Base-by-base conservation (phyloP, 2,113 vertebrate genomes). In the Laticauda colubrina region DNA sequence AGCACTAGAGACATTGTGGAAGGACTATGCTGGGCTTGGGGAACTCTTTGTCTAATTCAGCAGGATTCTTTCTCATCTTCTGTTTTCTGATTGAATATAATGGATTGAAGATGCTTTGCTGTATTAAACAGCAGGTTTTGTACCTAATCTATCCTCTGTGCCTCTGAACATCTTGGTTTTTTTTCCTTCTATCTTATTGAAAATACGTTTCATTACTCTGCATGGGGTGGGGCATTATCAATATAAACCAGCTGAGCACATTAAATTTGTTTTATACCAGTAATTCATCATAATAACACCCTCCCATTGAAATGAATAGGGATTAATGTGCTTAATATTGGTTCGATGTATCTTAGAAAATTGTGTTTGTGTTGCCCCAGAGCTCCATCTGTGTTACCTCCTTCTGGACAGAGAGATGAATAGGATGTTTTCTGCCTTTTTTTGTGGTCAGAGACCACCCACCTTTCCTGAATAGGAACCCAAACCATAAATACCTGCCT, bases 381-480 rank as follows among this genome's bases (percentile, higher is more conserved):
- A 64, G 89, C 57, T 11, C 29, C 21, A 34, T 11, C 90, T 91
- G 34, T 23, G 53, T 26, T 29, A 26, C 39, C 23, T 18, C 29
- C 43, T 45, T 14, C 53, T 29, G n/a, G 14, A 10, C 75, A 91
- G 34, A 14, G 43, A 61, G 20, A 61, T 0, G 0, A 86, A 51
- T 4, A 24, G 81, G 23, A 20, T 12, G 0, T 7, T 20, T 26
- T 54, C 54, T 34, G 59, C 88, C 88, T n/a, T 12, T 56, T 1
- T 9, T 48, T 1, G 0, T 0, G 5, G 1, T 1, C 0, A 92
- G 34, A 59, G 0, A 81, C 53, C 0, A 0, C 15, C 26, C 1
- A 81, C 39, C 29, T 86, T 43, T 21, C 34, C 59, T 20, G 14
- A 88, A 53, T 23, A 39, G 43, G 34, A 45, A 53, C 9, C n/a